phyloP scores from a whole-genome alignment of 2,113 vertebrate species.

The Eclectus roratus region DNA sequence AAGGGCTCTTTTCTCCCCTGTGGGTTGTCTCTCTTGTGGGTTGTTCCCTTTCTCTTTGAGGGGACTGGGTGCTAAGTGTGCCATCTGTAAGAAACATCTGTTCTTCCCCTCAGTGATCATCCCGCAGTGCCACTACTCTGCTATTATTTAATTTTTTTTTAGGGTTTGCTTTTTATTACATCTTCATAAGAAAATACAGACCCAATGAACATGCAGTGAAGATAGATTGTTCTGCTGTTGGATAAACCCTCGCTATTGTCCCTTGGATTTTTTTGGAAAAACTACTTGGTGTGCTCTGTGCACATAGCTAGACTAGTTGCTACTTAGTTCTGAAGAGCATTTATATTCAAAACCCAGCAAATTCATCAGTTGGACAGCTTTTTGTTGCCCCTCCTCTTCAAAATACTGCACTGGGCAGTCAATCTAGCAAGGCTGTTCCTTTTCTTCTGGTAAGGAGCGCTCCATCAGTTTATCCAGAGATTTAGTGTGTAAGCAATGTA shows the following conservation, averaged over 20 bases:
- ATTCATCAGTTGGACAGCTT: background rate
- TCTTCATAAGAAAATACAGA: slow-evolving; percentile 73
- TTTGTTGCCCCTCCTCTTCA: fast-evolving
- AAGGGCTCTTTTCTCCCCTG: background rate
- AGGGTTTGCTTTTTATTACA: slow-evolving; percentile 79
- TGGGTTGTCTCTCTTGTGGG: background rate
- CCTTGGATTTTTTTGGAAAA: background rate
- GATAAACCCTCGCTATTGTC: background rate
- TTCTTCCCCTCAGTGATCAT: background rate
- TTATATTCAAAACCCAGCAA: background rate
- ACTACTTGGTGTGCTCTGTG: background rate
- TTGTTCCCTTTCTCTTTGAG: background rate
- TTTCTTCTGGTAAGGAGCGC: background rate
- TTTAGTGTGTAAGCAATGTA: background rate
- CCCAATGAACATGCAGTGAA: slow-evolving; percentile 72
- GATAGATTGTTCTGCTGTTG: slow-evolving; percentile 2
- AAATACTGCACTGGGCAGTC: background rate
- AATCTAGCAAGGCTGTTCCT: background rate
- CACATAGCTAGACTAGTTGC: background rate
- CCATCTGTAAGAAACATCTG: background rate
- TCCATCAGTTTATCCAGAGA: background rate
- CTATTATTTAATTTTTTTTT: slow-evolving; percentile 71
- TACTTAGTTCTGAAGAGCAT: background rate
- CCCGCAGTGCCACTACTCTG: slow-evolving; percentile 33
- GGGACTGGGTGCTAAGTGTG: background rate